phyloP scores from a whole-genome alignment of 1,140 invertebrate species.

The Hylaeus volcanicus region DNA sequence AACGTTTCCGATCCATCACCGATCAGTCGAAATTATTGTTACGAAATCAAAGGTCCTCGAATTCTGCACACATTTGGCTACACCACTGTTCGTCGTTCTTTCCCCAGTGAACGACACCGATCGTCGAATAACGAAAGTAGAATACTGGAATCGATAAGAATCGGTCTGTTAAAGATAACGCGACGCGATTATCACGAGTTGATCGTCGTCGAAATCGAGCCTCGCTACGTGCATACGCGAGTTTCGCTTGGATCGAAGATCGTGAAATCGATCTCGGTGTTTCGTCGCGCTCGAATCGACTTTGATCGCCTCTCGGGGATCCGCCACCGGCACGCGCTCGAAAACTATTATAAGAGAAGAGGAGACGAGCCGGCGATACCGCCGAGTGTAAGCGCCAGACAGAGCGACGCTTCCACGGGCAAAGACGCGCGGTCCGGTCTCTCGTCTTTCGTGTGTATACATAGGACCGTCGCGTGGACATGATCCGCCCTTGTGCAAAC shows the following conservation, averaged over 20 bases:
- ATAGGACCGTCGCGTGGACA: no score
- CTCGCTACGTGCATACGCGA: not conserved
- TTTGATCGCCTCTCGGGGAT: not conserved
- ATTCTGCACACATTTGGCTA: no score
- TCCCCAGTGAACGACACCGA: not conserved
- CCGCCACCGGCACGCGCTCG: constrained; percentile 44
- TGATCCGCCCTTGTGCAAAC: no score
- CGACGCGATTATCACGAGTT: not conserved
- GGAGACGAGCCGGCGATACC: constrained; percentile 9
- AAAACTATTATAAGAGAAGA: constrained; percentile 55
- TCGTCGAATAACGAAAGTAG: not conserved
- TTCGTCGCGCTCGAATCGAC: not conserved
- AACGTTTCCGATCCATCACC: no score
- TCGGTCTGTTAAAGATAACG: constrained; percentile 16
- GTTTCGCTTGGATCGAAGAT: not conserved
- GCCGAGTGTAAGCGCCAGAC: constrained; percentile 49
- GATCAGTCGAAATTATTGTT: no score
- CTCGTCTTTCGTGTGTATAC: constrained; percentile 22
- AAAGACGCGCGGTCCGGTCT: constrained; percentile 29
- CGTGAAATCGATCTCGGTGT: not conserved
- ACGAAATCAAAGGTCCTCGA: no score
- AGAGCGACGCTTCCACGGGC: constrained; percentile 61
- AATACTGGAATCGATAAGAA: constrained; percentile 17
- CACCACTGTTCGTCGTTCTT: no score
- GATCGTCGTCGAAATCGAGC: not conserved